Evolutionary conservation across 2,888 invertebrate genomes (phyloP).

Genomic region (Diplazon laetatorius): DNA sequence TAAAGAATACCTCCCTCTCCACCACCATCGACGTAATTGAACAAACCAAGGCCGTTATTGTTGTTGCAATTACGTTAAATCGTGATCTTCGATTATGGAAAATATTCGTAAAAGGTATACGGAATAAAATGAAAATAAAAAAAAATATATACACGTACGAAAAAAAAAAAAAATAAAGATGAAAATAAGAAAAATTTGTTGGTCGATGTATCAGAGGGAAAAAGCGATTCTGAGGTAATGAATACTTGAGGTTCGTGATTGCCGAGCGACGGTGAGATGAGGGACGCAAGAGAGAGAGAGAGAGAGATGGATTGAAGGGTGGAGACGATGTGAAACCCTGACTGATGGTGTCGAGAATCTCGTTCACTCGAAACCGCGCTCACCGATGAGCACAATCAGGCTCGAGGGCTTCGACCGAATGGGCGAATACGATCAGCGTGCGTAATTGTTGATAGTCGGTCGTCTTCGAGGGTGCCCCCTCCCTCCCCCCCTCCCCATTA

Average conservation of each 20-base stretch:
- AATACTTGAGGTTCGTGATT: slow-evolving; percentile 52
- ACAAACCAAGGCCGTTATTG: slow-evolving; percentile 50
- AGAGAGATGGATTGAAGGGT: neutral
- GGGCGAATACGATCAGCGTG: slow-evolving; percentile 28
- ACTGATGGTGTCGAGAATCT: slow-evolving; percentile 15
- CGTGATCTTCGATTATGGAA: slow-evolving; percentile 28
- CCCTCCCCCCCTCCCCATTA: too few relatives aligned
- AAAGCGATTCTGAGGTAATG: slow-evolving; percentile 30
- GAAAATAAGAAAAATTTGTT: slow-evolving; percentile 19
- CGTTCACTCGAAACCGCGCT: slow-evolving; percentile 15
- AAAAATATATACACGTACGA: too few relatives aligned
- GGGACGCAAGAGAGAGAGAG: neutral
- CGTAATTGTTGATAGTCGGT: slow-evolving; percentile 26
- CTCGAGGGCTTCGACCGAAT: slow-evolving; percentile 5
- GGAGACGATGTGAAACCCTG: too few relatives aligned
- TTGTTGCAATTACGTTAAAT: slow-evolving; percentile 57
- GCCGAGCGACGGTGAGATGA: slow-evolving; percentile 39
- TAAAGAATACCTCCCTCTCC: too few relatives aligned
- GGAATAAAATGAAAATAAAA: too few relatives aligned
- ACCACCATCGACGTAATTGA: too few relatives aligned
- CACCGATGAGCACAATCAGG: slow-evolving; percentile 16
- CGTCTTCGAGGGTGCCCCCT: neutral
- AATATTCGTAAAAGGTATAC: slow-evolving; percentile 30
- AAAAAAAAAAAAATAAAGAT: too few relatives aligned
- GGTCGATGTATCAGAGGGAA: neutral